phyloP scores from a whole-genome alignment of 1,140 invertebrate genomes.

The Mycetomoellerius zeteki region DNA sequence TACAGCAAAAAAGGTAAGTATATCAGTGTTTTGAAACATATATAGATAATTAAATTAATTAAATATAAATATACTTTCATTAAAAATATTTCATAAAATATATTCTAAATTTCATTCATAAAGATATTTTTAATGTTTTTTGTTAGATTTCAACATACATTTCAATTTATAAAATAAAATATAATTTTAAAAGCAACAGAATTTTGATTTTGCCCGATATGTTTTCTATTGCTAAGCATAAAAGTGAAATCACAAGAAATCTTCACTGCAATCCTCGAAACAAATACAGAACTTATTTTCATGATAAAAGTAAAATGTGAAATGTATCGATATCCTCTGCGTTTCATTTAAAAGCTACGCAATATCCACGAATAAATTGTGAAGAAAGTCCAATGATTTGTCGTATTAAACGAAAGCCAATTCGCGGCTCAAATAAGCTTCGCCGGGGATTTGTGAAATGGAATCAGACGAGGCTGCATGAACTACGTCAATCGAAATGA shows the following conservation, averaged over 20 bases:
- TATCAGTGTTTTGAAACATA: not conserved
- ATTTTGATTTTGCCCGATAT: not conserved
- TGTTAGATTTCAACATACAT: not conserved
- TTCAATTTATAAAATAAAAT: conserved; percentile 17
- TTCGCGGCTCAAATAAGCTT: conserved; percentile 17
- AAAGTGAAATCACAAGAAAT: conserved; percentile 19
- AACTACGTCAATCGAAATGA: conserved; percentile 44
- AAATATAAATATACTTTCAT: conserved; percentile 1
- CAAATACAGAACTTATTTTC: not conserved
- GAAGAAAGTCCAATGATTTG: not conserved
- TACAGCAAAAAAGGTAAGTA: not conserved
- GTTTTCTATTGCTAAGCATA: not conserved
- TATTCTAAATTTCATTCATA: not conserved
- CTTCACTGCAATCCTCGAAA: not conserved
- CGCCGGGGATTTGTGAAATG: not conserved
- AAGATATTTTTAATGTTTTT: not conserved
- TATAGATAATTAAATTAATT: too few species aligned
- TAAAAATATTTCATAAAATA: not conserved
- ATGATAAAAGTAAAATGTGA: not conserved
- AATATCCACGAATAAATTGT: not conserved
- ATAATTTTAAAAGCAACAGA: not conserved
- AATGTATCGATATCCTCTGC: not conserved
- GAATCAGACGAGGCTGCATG: conserved; percentile 26
- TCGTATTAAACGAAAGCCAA: conserved; percentile 35
- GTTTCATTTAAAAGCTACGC: not conserved